phyloP scores from a whole-genome alignment of 2,888 invertebrate species.

The Hirudinaria manillensis region DNA sequence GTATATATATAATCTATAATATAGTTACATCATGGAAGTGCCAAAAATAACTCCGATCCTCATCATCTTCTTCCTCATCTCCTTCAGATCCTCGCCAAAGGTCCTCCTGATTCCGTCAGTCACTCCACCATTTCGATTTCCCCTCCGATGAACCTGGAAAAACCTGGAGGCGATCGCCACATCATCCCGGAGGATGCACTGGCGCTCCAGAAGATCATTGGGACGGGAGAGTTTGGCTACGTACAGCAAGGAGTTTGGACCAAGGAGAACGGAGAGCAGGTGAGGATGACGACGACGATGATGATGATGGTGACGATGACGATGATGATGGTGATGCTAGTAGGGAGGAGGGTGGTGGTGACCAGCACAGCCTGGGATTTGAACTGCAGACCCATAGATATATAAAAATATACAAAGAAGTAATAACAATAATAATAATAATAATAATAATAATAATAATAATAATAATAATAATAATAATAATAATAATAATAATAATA shows the following conservation, averaged over 20 bases:
- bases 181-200: constrained; percentile 84
- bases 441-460: constrained; percentile 8
- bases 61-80: no score
- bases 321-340: neutral
- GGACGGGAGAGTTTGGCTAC: constrained; percentile 93
- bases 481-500: constrained; percentile 24
- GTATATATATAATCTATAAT: no score
- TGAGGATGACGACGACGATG: constrained; percentile 49
- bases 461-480: constrained; percentile 15
- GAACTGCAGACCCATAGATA: neutral
- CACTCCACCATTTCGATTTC: constrained; percentile 27
- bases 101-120: neutral
- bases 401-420: neutral
- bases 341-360: neutral
- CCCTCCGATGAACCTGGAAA: constrained; percentile 17
- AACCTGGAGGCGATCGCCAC: constrained; percentile 51
- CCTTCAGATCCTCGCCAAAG: constrained; percentile 27
- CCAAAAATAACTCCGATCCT: no score
- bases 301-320: neutral
- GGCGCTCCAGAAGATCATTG: constrained; percentile 85
- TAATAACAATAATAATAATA: neutral
- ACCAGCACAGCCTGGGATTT: no score
- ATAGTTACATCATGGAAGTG: no score
- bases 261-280: constrained; percentile 78
- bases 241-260: constrained; percentile 97